Evolutionary conservation across 2,888 invertebrate genomes (phyloP).

Genomic region (Tenthredo notha): DNA sequence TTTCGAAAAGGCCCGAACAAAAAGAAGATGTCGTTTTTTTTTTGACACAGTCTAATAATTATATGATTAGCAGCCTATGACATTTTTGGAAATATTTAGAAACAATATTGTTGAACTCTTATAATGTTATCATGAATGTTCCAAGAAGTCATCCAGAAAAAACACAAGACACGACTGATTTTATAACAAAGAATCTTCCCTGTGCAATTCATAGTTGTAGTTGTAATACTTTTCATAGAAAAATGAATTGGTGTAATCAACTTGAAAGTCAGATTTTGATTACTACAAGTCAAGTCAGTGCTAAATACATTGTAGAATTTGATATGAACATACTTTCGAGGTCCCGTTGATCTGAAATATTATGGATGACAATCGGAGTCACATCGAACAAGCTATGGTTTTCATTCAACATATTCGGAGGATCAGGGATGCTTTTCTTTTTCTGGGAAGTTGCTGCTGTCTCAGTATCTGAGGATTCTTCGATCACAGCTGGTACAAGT

Average conservation of each 20-base stretch:
- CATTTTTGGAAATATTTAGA: neutral
- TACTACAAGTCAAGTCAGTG: neutral
- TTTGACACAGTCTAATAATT: too few relatives aligned
- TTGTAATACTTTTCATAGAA: neutral
- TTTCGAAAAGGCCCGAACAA: too few relatives aligned
- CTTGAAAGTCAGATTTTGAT: neutral
- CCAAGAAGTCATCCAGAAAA: neutral
- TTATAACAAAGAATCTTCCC: neutral
- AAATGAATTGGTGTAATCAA: neutral
- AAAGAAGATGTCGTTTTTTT: too few relatives aligned
- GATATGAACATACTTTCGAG: neutral
- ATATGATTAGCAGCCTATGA: neutral
- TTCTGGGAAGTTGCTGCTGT: neutral
- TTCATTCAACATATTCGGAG: neutral
- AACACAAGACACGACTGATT: neutral
- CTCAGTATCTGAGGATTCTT: neutral
- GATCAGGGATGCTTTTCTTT: neutral
- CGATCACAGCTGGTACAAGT: too few relatives aligned
- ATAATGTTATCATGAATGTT: constrained; percentile 5
- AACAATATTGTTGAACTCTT: neutral
- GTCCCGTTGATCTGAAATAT: neutral
- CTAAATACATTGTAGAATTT: neutral
- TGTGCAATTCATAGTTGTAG: neutral
- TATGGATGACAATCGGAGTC: neutral
- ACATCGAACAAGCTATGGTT: neutral